phyloP scores from a whole-genome alignment of 2,113 vertebrate genomes.

The Neolamprologus falcicula region DNA sequence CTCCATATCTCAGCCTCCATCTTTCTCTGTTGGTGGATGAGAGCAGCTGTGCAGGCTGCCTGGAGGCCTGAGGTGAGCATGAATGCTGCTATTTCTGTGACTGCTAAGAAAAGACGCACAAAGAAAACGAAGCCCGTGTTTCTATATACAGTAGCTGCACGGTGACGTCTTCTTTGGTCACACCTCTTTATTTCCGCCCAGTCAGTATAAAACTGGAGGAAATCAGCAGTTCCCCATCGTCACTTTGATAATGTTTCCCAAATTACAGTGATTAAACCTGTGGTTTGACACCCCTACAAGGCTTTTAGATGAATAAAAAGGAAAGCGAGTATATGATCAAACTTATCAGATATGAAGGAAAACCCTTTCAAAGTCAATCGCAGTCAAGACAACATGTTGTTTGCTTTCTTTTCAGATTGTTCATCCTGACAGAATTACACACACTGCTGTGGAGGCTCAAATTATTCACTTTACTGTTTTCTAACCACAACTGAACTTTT shows the following conservation, averaged over 20 bases:
- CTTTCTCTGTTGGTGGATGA: not conserved
- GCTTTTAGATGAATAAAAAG: accelerated
- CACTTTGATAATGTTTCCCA: accelerated
- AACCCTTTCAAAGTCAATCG: not conserved
- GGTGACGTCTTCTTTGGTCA: not conserved
- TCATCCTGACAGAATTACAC: not conserved
- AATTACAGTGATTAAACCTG: not conserved
- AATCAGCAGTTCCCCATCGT: not conserved
- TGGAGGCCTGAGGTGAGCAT: not conserved
- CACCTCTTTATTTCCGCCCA: not conserved
- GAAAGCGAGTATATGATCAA: not conserved
- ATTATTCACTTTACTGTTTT: not conserved
- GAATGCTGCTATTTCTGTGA: conserved; percentile 56
- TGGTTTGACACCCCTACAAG: not conserved
- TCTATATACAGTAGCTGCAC: not conserved
- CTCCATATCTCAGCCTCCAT: conserved; percentile 7
- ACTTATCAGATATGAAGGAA: not conserved
- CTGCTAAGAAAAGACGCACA: not conserved
- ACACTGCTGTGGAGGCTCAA: not conserved
- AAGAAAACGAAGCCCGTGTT: not conserved
- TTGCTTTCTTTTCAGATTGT: not conserved
- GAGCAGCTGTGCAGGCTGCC: not conserved
- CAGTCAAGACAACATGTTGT: accelerated
- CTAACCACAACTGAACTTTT: not conserved
- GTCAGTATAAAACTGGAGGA: not conserved